These are phyloP conservation scores for Caradrina kadenii DNA, from an alignment of 2,888 invertebrate genomes.

Conservation along the genomic window DNA sequence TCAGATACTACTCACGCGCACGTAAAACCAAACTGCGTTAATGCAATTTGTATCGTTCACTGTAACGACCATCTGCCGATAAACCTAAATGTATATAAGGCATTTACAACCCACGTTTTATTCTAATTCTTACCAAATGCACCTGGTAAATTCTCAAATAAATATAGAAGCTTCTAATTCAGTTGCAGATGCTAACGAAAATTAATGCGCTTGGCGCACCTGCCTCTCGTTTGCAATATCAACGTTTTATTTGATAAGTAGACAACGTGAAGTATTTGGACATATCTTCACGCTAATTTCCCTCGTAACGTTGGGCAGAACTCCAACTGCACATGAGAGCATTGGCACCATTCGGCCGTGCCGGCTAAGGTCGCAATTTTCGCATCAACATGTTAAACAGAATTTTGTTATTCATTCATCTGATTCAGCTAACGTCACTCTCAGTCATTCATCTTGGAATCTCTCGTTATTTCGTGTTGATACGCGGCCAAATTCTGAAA, in stretches of 20 bases:
- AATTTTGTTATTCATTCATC: constrained; percentile 28
- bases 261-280: constrained; percentile 44
- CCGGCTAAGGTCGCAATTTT: constrained; percentile 60
- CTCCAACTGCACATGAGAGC: constrained; percentile 56
- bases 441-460: constrained; percentile 3
- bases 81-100: constrained; percentile 16
- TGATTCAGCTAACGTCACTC: constrained; percentile 11
- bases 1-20: constrained; percentile 2
- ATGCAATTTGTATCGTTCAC: constrained; percentile 11
- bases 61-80: constrained; percentile 16
- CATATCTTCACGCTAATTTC: constrained; percentile 57
- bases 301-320: constrained; percentile 55
- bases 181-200: constrained; percentile 73
- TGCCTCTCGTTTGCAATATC: constrained; percentile 69
- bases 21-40: constrained; percentile 5
- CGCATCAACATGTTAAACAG: constrained; percentile 15
- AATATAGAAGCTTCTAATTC: constrained; percentile 54
- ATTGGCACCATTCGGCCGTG: constrained; percentile 60
- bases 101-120: constrained; percentile 40
- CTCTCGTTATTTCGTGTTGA: not conserved
- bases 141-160: constrained; percentile 44
- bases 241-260: constrained; percentile 50
- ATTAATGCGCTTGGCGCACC: constrained; percentile 70
- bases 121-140: constrained; percentile 35
- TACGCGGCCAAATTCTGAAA: too few relatives aligned